Evolutionary conservation across 2,888 invertebrate species (phyloP).

Genomic region (Pharmacophagus antenor): DNA sequence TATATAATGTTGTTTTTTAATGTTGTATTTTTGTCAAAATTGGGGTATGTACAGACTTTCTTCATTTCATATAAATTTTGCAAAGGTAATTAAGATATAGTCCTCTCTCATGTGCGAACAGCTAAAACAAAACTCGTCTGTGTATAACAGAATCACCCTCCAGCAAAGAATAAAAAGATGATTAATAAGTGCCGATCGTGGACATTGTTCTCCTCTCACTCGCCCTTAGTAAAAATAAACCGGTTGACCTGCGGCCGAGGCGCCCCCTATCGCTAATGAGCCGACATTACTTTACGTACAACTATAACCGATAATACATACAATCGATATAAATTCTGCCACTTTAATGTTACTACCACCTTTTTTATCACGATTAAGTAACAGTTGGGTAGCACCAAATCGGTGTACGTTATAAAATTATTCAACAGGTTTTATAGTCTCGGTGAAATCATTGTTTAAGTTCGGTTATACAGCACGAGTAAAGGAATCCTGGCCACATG

Average conservation of each 20-base stretch:
- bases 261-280: conserved; percentile 68
- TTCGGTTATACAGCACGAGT: not conserved
- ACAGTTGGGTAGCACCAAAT: not conserved
- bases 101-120: not conserved
- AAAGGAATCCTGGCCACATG: too few relatives aligned
- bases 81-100: not conserved
- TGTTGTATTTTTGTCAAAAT: too few relatives aligned
- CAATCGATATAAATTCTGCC: conserved; percentile 23
- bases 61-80: too few relatives aligned
- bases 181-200: conserved; percentile 61
- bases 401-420: not conserved
- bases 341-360: conserved; percentile 29
- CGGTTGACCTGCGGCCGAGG: conserved; percentile 54
- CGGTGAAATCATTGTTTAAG: not conserved
- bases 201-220: conserved; percentile 65
- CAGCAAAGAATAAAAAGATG: conserved; percentile 59
- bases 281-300: conserved; percentile 43
- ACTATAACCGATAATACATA: conserved; percentile 31
- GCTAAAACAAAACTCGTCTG: not conserved
- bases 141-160: conserved; percentile 46
- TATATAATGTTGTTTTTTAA: too few relatives aligned
- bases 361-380: conserved; percentile 28
- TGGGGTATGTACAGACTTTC: too few relatives aligned
- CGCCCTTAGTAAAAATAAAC: conserved; percentile 62
- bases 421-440: not conserved